Percentiles rank a stretch among this genome's conserved stretches.
These are phyloP conservation scores for Craseonycteris thonglongyai DNA, from an alignment of 2,113 vertebrate species.

Conservation along the genomic window DNA sequence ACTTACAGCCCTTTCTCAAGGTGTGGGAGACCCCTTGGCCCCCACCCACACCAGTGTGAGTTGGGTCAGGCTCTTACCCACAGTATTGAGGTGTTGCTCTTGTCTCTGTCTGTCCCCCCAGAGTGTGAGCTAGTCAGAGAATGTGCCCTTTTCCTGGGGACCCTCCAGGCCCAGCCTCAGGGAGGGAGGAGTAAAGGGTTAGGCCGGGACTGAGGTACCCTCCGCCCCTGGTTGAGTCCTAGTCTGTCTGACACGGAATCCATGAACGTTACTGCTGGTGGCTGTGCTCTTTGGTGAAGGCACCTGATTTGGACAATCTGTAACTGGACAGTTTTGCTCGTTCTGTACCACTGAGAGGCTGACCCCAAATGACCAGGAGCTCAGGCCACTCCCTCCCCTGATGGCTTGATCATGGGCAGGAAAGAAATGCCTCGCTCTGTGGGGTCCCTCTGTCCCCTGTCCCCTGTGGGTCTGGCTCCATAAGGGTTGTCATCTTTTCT, in stretches of 20 bases:
- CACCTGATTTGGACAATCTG: neutral
- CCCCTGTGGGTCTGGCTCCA: no score
- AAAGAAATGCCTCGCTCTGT: neutral
- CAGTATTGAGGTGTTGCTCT: neutral
- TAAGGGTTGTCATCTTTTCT: neutral
- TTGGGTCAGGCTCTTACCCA: neutral
- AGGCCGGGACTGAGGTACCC: neutral
- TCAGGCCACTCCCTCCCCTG: no score
- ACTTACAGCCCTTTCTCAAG: no score
- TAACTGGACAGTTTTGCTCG: neutral
- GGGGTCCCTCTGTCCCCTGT: no score
- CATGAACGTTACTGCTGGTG: neutral
- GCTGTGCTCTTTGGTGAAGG: neutral
- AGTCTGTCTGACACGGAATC: neutral
- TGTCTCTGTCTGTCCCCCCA: neutral
- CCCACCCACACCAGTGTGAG: neutral
- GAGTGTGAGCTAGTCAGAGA: neutral
- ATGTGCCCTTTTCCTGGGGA: neutral
- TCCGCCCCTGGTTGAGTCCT: rapidly evolving
- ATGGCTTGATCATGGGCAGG: rapidly evolving
- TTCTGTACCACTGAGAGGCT: rapidly evolving
- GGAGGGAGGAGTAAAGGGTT: neutral
- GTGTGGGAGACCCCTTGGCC: neutral
- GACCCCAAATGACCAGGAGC: neutral
- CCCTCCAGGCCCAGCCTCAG: neutral